Evolutionary conservation across 2,113 vertebrate genomes (phyloP).

Genomic region (Laticauda laticaudata): DNA sequence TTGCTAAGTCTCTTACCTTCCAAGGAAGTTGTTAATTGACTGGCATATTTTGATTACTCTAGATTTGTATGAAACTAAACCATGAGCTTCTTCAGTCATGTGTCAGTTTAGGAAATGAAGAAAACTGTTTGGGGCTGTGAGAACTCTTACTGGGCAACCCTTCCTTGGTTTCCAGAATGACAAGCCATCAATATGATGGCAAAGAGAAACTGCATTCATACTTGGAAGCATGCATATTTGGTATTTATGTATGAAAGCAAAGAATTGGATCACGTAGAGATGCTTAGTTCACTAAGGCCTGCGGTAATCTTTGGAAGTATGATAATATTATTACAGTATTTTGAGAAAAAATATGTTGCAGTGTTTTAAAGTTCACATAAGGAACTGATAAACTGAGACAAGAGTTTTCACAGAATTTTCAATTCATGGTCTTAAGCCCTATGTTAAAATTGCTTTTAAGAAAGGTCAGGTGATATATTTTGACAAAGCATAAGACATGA

Average conservation of each 20-base stretch:
- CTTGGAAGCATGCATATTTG: background rate
- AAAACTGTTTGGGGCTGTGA: background rate
- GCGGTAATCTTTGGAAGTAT: background rate
- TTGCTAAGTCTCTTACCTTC: background rate
- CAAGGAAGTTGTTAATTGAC: background rate
- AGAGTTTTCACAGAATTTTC: background rate
- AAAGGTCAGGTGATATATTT: background rate
- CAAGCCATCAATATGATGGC: background rate
- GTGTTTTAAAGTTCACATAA: background rate
- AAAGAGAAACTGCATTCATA: background rate
- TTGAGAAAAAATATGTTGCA: background rate
- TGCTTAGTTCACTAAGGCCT: background rate
- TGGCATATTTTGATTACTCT: background rate
- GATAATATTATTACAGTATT: background rate
- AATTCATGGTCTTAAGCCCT: background rate
- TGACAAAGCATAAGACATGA: background rate
- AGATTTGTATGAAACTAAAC: background rate
- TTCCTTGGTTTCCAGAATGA: background rate
- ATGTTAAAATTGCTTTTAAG: background rate
- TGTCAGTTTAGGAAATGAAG: no score
- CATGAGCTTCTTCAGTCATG: no score
- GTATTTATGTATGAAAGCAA: background rate
- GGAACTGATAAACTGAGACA: background rate
- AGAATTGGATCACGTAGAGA: background rate
- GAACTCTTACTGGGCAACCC: background rate